phyloP scores from a whole-genome alignment of 2,113 vertebrate species.

The Triplophysa dalaica region DNA sequence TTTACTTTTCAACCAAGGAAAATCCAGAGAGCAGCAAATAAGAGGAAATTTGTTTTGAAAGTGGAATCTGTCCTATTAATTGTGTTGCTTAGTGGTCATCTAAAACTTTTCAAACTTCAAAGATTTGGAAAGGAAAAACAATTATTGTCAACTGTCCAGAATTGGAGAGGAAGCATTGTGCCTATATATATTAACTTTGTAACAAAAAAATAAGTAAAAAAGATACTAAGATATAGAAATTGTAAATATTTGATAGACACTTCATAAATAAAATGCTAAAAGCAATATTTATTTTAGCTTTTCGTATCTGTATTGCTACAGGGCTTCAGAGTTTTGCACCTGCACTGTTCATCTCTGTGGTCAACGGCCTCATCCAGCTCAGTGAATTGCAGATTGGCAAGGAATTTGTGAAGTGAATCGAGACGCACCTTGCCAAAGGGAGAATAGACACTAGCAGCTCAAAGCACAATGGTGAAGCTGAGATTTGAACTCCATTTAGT shows the following conservation, averaged over 20 bases:
- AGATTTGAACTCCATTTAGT: slow-evolving; percentile 84
- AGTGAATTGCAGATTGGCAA: slow-evolving; percentile 79
- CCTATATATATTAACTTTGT: not conserved
- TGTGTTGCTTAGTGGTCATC: slow-evolving; percentile 16
- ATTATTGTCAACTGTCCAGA: not conserved
- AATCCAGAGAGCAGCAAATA: not conserved
- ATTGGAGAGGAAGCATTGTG: not conserved
- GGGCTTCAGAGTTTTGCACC: slow-evolving; percentile 59
- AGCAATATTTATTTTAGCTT: not conserved
- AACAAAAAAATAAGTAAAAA: not conserved
- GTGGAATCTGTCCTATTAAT: not conserved
- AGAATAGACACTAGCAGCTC: slow-evolving; percentile 80
- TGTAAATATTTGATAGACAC: not conserved
- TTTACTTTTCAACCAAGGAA: not conserved
- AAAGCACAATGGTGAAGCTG: slow-evolving; percentile 73
- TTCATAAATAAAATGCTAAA: not conserved
- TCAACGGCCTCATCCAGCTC: slow-evolving; percentile 68
- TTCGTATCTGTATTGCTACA: slow-evolving; percentile 32
- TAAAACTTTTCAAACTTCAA: slow-evolving; percentile 2
- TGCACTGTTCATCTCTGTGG: slow-evolving; percentile 55
- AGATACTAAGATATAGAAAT: not conserved
- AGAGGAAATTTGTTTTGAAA: not conserved
- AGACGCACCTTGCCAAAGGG: slow-evolving; percentile 83
- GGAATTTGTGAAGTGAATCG: slow-evolving; percentile 90
- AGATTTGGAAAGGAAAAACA: not conserved